Percentiles rank a stretch among this genome's conserved stretches.
These are phyloP conservation scores for Tadarida brasiliensis DNA, from an alignment of 2,797 vertebrate species.

Conservation along the genomic window DNA sequence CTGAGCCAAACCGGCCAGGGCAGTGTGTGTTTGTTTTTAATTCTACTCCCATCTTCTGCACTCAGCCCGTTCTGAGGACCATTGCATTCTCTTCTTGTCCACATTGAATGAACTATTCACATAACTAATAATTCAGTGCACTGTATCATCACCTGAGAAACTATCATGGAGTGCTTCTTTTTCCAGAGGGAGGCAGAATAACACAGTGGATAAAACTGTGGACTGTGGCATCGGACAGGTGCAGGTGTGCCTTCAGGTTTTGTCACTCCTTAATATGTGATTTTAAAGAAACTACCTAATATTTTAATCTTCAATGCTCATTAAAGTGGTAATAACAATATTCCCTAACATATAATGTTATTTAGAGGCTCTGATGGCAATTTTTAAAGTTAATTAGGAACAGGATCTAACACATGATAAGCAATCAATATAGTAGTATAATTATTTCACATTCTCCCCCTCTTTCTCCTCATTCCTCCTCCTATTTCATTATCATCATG, in stretches of 20 bases:
- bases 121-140: neutral
- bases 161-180: neutral
- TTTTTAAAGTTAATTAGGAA: slow-evolving; percentile 50
- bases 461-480: neutral
- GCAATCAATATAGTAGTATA: neutral
- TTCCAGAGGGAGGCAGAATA: neutral
- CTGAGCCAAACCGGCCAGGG: too few species aligned
- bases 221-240: neutral
- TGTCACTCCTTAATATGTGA: neutral
- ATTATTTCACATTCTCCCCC: neutral
- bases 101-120: neutral
- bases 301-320: neutral
- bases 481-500: neutral
- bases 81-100: neutral
- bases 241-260: neutral
- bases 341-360: neutral
- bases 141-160: neutral
- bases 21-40: neutral
- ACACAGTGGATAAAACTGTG: neutral
- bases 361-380: neutral
- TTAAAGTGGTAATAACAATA: neutral
- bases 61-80: neutral
- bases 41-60: neutral
- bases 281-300: neutral
- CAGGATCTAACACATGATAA: neutral